Percentiles rank a stretch among this genome's conserved stretches.
These are phyloP conservation scores for Zosterops hypoxanthus DNA, from an alignment of 2,113 vertebrate species.

Conservation along the genomic window DNA sequence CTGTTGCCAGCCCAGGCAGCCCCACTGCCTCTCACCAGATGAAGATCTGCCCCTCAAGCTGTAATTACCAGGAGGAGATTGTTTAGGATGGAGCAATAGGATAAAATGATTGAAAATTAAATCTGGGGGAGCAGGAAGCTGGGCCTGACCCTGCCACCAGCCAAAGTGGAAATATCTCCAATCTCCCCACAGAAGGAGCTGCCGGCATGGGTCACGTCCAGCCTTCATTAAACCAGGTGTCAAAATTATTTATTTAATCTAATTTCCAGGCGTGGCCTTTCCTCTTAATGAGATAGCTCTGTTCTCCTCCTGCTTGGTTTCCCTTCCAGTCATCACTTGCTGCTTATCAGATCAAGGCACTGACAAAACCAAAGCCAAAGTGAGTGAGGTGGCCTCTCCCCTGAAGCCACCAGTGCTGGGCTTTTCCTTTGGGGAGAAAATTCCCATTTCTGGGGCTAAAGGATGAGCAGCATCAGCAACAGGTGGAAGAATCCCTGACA, in stretches of 20 bases:
- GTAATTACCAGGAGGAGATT: background rate
- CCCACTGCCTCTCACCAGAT: background rate
- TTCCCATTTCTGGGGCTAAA: background rate
- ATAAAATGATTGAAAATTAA: conserved; percentile 11
- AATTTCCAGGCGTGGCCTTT: background rate
- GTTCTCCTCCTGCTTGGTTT: background rate
- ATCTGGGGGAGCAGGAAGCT: background rate
- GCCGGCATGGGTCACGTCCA: background rate
- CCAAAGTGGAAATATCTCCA: background rate
- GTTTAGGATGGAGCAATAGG: background rate
- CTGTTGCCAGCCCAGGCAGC: background rate
- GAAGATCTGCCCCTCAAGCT: conserved; percentile 16
- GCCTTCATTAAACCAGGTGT: background rate
- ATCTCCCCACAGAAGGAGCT: background rate
- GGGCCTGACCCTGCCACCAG: background rate
- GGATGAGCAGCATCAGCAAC: background rate
- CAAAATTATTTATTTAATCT: background rate
- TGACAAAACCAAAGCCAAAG: background rate
- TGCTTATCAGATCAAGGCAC: background rate
- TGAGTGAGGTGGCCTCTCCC: background rate
- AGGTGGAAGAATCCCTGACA: background rate
- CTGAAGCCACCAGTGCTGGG: background rate
- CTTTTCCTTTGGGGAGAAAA: background rate
- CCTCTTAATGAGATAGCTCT: background rate
- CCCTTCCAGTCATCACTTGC: background rate